phyloP scores from a whole-genome alignment of 2,797 vertebrate genomes.

The Acipenser transmontanus region DNA sequence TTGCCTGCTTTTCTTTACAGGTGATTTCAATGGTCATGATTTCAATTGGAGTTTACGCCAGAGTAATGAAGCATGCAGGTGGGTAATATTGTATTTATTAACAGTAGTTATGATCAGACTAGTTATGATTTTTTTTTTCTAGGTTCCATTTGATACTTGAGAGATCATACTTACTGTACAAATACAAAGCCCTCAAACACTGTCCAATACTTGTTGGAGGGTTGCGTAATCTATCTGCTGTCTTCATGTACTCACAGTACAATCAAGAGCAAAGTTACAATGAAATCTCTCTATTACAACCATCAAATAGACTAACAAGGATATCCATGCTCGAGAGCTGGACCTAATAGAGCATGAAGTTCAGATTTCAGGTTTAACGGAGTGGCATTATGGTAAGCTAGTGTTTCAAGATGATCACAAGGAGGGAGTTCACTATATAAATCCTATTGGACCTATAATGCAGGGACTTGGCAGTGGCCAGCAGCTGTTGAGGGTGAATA shows the following conservation, averaged over 20 bases:
- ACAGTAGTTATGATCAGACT: neutral
- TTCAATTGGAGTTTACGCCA: constrained; percentile 76
- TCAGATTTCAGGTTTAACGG: no score
- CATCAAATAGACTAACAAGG: no score
- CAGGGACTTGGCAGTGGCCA: no score
- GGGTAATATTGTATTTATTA: constrained; percentile 21
- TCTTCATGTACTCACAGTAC: neutral
- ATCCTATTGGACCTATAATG: no score
- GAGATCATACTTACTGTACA: neutral
- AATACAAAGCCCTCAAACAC: neutral
- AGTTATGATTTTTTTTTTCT: neutral
- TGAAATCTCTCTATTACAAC: neutral
- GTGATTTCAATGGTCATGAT: constrained; percentile 78
- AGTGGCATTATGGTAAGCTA: no score
- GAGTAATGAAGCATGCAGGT: constrained; percentile 82
- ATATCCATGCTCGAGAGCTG: no score
- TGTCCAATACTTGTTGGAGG: neutral
- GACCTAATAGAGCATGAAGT: no score
- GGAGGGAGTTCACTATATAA: no score
- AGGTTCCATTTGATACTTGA: neutral
- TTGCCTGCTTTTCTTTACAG: constrained; percentile 36
- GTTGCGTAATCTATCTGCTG: neutral
- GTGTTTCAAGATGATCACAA: no score
- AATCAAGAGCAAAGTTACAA: neutral
- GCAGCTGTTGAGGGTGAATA: no score